phyloP scores from a whole-genome alignment of 2,888 invertebrate genomes.

The Diloba caeruleocephala region DNA sequence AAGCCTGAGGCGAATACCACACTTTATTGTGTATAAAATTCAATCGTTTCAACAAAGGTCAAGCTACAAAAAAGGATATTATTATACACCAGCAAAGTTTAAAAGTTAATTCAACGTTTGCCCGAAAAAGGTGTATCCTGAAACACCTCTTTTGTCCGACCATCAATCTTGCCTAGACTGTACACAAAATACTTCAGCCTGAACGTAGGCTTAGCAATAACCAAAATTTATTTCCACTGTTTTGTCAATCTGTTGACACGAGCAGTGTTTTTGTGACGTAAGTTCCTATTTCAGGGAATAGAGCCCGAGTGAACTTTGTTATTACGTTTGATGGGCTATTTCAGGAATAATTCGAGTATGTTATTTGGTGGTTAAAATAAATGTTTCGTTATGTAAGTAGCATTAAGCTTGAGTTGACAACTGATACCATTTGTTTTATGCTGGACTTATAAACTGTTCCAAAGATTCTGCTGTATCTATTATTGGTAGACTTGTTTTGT shows the following conservation, averaged over 20 bases:
- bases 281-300: slow-evolving; percentile 11
- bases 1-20: too few species aligned
- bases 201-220: slow-evolving; percentile 25
- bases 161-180: slow-evolving; percentile 33
- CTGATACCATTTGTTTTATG: too few species aligned
- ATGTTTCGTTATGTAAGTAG: too few species aligned
- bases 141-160: slow-evolving; percentile 9
- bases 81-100: slow-evolving; percentile 1
- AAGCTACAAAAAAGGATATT: too few species aligned
- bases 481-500: too few species aligned
- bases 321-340: background rate
- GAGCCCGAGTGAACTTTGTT: background rate
- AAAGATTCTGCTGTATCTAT: too few species aligned
- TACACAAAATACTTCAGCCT: slow-evolving; percentile 11
- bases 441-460: too few species aligned
- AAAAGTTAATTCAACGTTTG: slow-evolving; percentile 17
- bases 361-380: background rate
- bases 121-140: slow-evolving; percentile 5
- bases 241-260: slow-evolving; percentile 44
- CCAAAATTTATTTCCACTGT: slow-evolving; percentile 45
- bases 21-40: too few species aligned
- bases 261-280: slow-evolving; percentile 14
- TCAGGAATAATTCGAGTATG: background rate
- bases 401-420: too few species aligned
- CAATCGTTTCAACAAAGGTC: too few species aligned